Conservation (phyloP, 2,113 vertebrate species). For the Mystacornis crossleyi region DNA sequence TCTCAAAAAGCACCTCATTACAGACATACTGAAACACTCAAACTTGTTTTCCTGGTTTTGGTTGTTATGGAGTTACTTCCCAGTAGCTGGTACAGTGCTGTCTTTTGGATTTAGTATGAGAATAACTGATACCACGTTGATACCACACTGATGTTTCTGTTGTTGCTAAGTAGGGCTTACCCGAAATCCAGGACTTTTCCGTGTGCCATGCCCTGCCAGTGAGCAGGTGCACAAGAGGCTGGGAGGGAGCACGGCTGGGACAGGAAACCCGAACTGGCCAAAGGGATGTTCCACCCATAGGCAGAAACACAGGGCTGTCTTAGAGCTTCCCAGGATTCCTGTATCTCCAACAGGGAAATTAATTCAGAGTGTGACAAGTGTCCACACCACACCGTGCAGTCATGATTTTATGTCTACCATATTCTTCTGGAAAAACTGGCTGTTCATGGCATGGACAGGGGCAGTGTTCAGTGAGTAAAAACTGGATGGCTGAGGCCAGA, state of each 20-base stretch:
- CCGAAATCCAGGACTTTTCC: not conserved
- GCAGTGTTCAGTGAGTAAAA: not conserved
- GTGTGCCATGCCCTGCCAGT: not conserved
- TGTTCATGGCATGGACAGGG: not conserved
- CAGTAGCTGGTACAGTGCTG: not conserved
- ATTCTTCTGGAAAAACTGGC: not conserved
- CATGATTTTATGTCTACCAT: not conserved
- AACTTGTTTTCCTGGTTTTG: not conserved
- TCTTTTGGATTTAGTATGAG: not conserved
- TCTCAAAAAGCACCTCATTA: not conserved
- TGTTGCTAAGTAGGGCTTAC: not conserved
- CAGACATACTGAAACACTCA: not conserved
- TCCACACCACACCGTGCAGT: not conserved
- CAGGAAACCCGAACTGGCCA: not conserved
- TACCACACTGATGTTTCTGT: accelerated
- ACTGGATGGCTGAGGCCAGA: not conserved
- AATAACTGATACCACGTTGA: not conserved
- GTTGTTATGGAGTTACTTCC: not conserved
- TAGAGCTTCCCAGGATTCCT: not conserved
- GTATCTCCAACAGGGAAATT: not conserved
- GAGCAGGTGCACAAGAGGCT: not conserved
- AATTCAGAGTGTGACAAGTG: no score
- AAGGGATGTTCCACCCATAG: not conserved
- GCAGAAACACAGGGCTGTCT: not conserved
- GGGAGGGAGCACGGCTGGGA: not conserved